Evolutionary conservation across 2,113 vertebrate species (phyloP), one percentile per base, ranked within the genome.

Genomic region (Istiophorus platypterus): DNA sequence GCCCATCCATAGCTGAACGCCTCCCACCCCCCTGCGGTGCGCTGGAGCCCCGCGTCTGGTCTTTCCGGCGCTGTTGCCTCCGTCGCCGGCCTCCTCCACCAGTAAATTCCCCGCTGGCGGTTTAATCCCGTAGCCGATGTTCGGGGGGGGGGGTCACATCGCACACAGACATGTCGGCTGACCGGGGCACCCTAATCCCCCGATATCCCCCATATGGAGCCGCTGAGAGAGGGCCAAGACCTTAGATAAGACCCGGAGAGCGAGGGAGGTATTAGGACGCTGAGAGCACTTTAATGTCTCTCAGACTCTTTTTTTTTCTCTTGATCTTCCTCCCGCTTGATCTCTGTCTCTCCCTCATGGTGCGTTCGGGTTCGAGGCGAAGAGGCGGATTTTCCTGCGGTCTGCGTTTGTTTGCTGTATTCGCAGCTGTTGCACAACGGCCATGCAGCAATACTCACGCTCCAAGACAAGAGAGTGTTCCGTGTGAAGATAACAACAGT

Each of bases 131-230:
- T 11, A 18, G 68, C 26, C 22, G n/a, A 77, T 66, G 72, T 56
- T 65, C 54, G 49, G 72, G 65, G 80, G 78, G 47, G 49, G 72
- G 65, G 80, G 78, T 86, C 89, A 86, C 54, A 37, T 64, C 70
- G 54, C 41, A n/a, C 71, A 51, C n/a, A 72, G 52, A 49, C 72
- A 42, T 24, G 29, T n/a, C 13, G 56, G 5, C 34, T 72, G 52
- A 72, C 68, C 31, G 79, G 47, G n/a, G n/a, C n/a, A n/a, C n/a
- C 71, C 65, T 90, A 83, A 90, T 87, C 84, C 76, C 20, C 9
- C 72, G n/a, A 17, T 8, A 59, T 78, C 62, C 12, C 63, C 72
- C 75, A 54, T 17, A 39, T 22, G 69, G 75, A 74, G 71, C 41
- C 72, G 54, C 15, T 58, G 49, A 79, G 37, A 41, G 54, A 49